Conservation (phyloP, 1,140 invertebrate genomes). For the Cydia amplana region DNA sequence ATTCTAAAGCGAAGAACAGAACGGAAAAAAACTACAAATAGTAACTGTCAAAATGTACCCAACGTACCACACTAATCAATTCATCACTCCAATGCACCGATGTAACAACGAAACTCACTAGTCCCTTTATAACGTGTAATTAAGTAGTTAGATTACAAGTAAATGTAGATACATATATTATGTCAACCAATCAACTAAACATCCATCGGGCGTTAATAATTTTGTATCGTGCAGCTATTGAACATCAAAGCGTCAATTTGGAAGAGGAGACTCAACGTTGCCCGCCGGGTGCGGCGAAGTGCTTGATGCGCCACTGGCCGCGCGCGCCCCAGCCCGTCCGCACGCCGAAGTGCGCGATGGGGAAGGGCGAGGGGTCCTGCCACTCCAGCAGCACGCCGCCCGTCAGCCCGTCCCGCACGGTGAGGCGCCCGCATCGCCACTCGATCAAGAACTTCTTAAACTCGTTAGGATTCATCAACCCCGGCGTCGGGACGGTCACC, state of each 20-base stretch:
- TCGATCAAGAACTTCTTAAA: constrained; percentile 81
- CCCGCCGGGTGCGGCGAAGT: constrained; percentile 53
- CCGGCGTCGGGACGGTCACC: constrained; percentile 80
- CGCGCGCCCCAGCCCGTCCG: constrained; percentile 82
- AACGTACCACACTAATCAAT: constrained; percentile 60
- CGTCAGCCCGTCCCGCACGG: constrained; percentile 70
- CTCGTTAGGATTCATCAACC: constrained; percentile 79
- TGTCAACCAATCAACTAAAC: constrained; percentile 29
- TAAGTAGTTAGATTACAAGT: constrained; percentile 49
- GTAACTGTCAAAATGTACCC: constrained; percentile 70
- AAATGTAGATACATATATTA: constrained; percentile 16
- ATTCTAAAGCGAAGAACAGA: constrained; percentile 34
- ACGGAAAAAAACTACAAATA: constrained; percentile 35
- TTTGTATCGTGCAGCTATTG: constrained; percentile 32
- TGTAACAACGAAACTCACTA: constrained; percentile 43
- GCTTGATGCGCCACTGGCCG: constrained; percentile 80
- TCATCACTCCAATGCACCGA: constrained; percentile 43
- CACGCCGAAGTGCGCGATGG: constrained; percentile 81
- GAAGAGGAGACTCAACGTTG: constrained; percentile 65
- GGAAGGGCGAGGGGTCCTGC: constrained; percentile 81
- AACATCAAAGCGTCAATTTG: constrained; percentile 10
- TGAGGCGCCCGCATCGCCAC: constrained; percentile 80
- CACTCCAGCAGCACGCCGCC: constrained; percentile 80
- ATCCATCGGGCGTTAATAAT: constrained; percentile 24
- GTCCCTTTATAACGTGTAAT: constrained; percentile 48